A percentile compares a stretch with the other conserved stretches of the same genome.
These are phyloP conservation scores for Notarius quadriscutis DNA, from an alignment of 2,113 vertebrate genomes.

Conservation along the genomic window DNA sequence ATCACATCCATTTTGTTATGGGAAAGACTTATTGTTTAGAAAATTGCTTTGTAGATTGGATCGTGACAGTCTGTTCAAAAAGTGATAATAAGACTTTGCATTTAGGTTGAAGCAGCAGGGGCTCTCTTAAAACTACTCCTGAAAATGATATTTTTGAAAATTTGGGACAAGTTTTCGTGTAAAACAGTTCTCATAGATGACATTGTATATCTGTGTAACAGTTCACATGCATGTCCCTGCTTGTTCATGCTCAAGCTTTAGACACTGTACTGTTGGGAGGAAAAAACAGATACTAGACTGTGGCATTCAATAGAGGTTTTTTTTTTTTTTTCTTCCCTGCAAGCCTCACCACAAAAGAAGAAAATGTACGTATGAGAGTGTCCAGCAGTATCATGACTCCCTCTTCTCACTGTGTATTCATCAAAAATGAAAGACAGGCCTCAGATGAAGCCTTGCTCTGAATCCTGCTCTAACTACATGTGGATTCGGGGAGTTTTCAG, in stretches of 20 bases:
- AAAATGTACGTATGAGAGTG: not conserved
- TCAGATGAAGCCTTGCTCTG: conserved; percentile 1
- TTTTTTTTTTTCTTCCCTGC: too few relatives aligned
- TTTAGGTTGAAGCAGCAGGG: not conserved
- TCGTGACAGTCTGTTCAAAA: not conserved
- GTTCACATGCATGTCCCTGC: not conserved
- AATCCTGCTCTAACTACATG: not conserved
- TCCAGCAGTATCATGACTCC: not conserved
- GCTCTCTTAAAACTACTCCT: not conserved
- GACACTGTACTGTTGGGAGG: not conserved
- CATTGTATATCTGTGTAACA: not conserved
- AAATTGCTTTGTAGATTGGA: conserved; percentile 33
- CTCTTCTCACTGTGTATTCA: not conserved
- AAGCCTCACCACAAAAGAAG: not conserved
- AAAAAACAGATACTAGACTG: not conserved
- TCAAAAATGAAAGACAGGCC: not conserved
- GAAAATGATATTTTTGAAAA: not conserved
- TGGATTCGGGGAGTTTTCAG: not conserved
- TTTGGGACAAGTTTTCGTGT: not conserved
- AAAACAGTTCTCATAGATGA: not conserved
- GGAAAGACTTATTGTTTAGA: conserved; percentile 30
- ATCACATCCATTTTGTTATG: not conserved
- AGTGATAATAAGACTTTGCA: not conserved
- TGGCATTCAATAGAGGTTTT: not conserved
- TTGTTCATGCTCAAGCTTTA: not conserved